These are phyloP conservation scores for Siderastrea radians DNA, from an alignment of 92 coral and sea anemone genomes.

Conservation along the genomic window DNA sequence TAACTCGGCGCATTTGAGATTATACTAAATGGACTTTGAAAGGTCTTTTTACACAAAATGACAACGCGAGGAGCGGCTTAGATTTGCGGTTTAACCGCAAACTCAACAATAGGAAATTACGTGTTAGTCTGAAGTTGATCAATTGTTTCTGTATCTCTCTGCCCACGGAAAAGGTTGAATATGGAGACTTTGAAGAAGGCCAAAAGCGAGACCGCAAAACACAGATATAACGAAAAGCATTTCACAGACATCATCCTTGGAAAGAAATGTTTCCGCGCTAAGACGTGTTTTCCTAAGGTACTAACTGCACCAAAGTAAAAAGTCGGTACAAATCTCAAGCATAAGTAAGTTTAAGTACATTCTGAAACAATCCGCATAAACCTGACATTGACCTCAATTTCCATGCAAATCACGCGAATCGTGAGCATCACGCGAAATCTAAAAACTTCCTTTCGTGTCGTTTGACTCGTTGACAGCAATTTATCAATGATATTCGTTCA, in stretches of 20 bases:
- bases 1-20: not conserved
- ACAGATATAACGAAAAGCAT: not conserved
- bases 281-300: too few species aligned
- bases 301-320: not conserved
- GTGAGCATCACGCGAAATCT: not conserved
- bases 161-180: slow-evolving; percentile 8
- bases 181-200: not conserved
- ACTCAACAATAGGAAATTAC: not conserved
- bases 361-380: not conserved
- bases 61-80: not conserved
- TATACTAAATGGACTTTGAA: not conserved
- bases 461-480: not conserved
- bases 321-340: not conserved
- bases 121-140: not conserved
- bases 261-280: not conserved
- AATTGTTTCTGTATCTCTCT: not conserved
- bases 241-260: not conserved
- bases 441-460: not conserved
- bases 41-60: not conserved
- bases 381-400: not conserved
- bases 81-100: not conserved
- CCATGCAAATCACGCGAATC: slow-evolving; percentile 10
- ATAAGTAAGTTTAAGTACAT: not conserved
- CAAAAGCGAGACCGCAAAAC: not conserved
- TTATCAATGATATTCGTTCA: not conserved